Base-by-base conservation (phyloP, 2,797 vertebrate species). In the Hippopotamyrus pictus region DNA sequence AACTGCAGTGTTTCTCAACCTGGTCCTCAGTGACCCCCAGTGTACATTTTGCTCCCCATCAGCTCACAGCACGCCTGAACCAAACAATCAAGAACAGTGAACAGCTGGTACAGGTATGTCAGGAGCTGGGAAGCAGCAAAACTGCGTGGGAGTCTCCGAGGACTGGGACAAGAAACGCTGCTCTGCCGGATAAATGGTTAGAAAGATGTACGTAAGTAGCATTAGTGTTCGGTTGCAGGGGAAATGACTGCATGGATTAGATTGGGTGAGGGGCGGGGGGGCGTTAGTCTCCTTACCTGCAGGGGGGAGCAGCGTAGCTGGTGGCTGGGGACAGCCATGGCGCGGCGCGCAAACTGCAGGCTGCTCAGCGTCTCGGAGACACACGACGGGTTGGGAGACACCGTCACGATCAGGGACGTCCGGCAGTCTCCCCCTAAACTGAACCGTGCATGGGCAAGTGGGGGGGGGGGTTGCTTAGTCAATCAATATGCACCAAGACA, bases 261-360 rank as follows among this genome's bases (percentile, higher is more conserved):
- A 22, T 0, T 12, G 4, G 11, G 6, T 59, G 19, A 2, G 19
- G 41, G 41, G 41, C 5, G 41, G 41, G 14, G 54, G 53, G 33
- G 19, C 6, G 2, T 57, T 7, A n/a, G 9, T 12, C 14, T 37
- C 19, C 19, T 3, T 62, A 87, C 86, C 86, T 62, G 89, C 12
- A 88, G 76, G 25, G 76, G 79, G 37, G 53, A 79, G 88, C 41
- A 76, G 53, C 48, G 65, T 8, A 85, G 76, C 44, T 41, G n/a
- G 9, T 88, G 88, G 8, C 17, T 73, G 29, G 86, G 87, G 3
- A 91, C 85, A 11, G 91, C 90, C 91, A 93, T 92, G 48, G 93
- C 93, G n/a, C 90, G 91, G 17, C 92, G 90, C 11, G 93, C 93
- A 90, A 94, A 93, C 89, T 94, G 93, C n/a, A 94, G 90, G 88